These are phyloP conservation scores for Peromyscus leucopus DNA, from an alignment of 2,113 vertebrate species.

Conservation along the genomic window DNA sequence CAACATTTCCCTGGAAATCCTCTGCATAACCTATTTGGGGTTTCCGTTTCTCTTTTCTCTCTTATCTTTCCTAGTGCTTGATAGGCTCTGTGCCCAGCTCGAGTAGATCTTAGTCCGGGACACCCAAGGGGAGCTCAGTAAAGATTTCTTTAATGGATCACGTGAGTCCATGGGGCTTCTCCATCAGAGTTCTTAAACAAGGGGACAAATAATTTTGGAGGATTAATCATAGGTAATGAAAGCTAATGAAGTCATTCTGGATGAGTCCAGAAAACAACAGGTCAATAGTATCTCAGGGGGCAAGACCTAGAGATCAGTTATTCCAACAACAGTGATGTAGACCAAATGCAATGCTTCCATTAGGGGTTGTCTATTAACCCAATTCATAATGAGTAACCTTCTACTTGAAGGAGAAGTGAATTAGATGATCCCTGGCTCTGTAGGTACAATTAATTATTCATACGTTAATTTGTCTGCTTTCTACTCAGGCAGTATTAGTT, in stretches of 20 bases:
- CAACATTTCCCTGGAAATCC: background rate
- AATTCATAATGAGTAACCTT: conserved; percentile 60
- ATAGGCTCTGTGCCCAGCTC: background rate
- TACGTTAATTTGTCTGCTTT: conserved; percentile 59
- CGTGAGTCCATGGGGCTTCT: background rate
- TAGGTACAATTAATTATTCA: conserved; percentile 47
- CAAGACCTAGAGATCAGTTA: conserved; percentile 17
- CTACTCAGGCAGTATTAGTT: background rate
- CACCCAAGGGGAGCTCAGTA: background rate
- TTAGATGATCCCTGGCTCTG: conserved; percentile 52
- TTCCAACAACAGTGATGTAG: background rate
- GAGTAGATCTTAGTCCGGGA: background rate
- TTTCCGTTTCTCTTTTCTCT: background rate
- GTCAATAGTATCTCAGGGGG: background rate
- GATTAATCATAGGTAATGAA: conserved; percentile 7
- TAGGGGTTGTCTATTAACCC: conserved; percentile 34
- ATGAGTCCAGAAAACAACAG: background rate
- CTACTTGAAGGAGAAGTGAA: background rate
- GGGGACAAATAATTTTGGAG: background rate
- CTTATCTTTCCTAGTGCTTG: background rate
- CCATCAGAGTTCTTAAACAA: conserved; percentile 22
- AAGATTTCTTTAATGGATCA: background rate
- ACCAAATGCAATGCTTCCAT: background rate
- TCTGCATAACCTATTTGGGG: background rate
- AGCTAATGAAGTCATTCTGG: conserved; percentile 6